Evolutionary conservation across 1,140 invertebrate species (phyloP).

Genomic region (Drosophila ironensis): DNA sequence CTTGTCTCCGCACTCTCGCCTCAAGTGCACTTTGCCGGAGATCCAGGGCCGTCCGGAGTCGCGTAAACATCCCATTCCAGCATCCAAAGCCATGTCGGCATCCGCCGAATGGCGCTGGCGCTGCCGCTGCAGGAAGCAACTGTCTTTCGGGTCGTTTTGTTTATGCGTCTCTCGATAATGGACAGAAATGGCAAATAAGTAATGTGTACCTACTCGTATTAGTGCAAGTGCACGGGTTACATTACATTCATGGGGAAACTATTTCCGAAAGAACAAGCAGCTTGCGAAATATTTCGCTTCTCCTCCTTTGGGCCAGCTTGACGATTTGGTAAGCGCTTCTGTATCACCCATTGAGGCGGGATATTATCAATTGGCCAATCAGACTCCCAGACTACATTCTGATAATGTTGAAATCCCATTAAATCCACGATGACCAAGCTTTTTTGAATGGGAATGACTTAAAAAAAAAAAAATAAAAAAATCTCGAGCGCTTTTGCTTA

Average conservation of each 20-base stretch:
- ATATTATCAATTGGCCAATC: constrained; percentile 25
- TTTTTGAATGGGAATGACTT: not conserved
- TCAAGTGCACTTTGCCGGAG: constrained; percentile 65
- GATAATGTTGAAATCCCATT: constrained; percentile 71
- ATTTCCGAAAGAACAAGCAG: not conserved
- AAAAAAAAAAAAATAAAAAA: not conserved
- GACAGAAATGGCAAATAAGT: not conserved
- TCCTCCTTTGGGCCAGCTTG: not conserved
- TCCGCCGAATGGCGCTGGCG: constrained; percentile 41
- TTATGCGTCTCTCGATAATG: constrained; percentile 27
- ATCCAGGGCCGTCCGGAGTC: constrained; percentile 15
- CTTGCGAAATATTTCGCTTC: not conserved
- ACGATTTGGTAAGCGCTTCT: constrained; percentile 29
- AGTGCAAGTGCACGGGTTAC: constrained; percentile 3
- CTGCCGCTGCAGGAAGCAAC: constrained; percentile 54
- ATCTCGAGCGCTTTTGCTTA: constrained; percentile 29
- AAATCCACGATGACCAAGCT: constrained; percentile 47
- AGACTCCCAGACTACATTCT: constrained; percentile 5
- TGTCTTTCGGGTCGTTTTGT: constrained; percentile 53
- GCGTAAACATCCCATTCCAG: constrained; percentile 44
- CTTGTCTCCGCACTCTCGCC: constrained; percentile 42
- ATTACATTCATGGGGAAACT: not conserved
- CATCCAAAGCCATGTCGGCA: not conserved
- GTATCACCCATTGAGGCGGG: not conserved
- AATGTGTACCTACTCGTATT: constrained; percentile 1